Percentiles rank a stretch among this genome's conserved stretches.
These are phyloP conservation scores for Pangasius mekongensis DNA, from an alignment of 2,797 vertebrate genomes.

Conservation along the genomic window DNA sequence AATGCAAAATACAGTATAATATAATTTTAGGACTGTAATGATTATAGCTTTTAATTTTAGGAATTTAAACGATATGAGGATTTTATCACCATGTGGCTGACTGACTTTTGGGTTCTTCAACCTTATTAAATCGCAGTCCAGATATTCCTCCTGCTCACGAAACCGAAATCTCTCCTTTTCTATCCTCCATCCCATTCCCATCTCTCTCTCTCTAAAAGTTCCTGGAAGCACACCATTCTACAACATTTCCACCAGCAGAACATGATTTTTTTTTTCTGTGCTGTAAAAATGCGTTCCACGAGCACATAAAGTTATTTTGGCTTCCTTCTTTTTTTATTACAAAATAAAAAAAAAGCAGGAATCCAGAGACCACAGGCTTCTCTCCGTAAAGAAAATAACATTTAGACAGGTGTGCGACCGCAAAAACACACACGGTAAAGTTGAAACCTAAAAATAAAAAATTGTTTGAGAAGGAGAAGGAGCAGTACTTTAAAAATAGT, in stretches of 20 bases:
- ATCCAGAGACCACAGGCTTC: constrained; percentile 14
- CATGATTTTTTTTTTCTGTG: neutral
- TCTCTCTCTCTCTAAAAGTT: constrained; percentile 2
- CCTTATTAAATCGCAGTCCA: neutral
- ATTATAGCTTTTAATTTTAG: too few species aligned
- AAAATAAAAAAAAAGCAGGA: neutral
- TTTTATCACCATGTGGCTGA: too few species aligned
- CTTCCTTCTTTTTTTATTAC: constrained; percentile 7
- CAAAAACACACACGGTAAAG: neutral
- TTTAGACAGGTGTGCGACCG: constrained; percentile 45
- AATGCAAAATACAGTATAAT: too few species aligned
- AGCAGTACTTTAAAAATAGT: constrained; percentile 30
- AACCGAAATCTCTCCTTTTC: too few species aligned
- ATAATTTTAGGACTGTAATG: too few species aligned
- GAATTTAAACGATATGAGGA: too few species aligned
- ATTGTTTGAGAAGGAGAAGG: neutral
- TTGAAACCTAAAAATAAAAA: constrained; percentile 4
- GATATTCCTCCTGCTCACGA: neutral
- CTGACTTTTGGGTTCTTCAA: too few species aligned
- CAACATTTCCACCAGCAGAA: neutral
- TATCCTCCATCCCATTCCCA: neutral
- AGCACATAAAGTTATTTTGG: constrained; percentile 12
- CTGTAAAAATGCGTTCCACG: neutral
- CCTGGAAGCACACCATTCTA: constrained; percentile 21
- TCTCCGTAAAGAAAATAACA: constrained; percentile 1